Base-by-base conservation (phyloP, 2,113 vertebrate species). In the Chionodraco myersi region DNA sequence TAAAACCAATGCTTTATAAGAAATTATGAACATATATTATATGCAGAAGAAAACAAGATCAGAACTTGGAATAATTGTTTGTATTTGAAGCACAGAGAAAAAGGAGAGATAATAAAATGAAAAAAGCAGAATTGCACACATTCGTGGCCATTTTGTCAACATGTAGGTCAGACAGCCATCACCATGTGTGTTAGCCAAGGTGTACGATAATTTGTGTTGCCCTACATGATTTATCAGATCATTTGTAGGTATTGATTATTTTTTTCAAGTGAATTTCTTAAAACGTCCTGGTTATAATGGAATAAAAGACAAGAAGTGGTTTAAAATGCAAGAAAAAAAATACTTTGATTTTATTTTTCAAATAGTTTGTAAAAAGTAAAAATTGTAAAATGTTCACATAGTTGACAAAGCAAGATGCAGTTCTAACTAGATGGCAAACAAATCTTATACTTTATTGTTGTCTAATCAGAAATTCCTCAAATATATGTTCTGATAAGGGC, bases 91-190 rank as follows among this genome's bases (percentile, higher is more conserved):
- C 36, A 47, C 6, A n/a, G 53, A 45, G 52, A 5, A 45, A 58
- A 47, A 26, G 6, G 36, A 23, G 18, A 56, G 12, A 5, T 12
- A 66, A 30, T 30, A n/a, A 68, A 77, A 44, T n/a, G 15, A 14
- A 60, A 51, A 52, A 54, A 56, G 6, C 14, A 49, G 16, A 66
- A 57, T 16, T 3, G 23, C 44, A 58, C 36, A 57, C 34, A 58
- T n/a, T 3, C 44, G 30, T 11, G 3, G 45, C 10, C 47, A 49
- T 57, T 75, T 63, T 15, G 18, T 69, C 57, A 75, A 57, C 51
- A 80, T 68, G 49, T 62, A 75, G 79, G 79, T 67, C 71, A 75
- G 45, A 52, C 65, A 0, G 57, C 30, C 4, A 45, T 76, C 34
- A 21, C 34, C 5, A 52, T 53, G 52, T 21, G 15, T 30, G 52